Conservation (phyloP, 2,797 vertebrate genomes). For the Urosaurus nigricauda region DNA sequence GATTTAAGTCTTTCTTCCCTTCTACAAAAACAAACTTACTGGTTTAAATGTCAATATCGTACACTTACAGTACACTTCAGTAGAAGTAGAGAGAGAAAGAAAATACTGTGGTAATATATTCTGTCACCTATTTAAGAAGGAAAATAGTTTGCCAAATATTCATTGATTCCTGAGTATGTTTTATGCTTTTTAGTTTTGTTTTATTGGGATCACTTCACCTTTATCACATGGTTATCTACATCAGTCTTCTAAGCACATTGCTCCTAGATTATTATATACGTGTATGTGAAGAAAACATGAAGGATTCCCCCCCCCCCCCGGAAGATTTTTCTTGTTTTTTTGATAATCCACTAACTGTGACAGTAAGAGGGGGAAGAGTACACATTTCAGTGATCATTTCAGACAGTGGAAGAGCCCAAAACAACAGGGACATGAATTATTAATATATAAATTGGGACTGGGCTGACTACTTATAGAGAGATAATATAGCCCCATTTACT, state of each 20-base stretch:
- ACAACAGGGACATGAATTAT: background rate
- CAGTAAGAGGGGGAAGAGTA: background rate
- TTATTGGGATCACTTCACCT: constrained; percentile 35
- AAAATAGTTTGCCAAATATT: constrained; percentile 42
- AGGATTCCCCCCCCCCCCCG: constrained; percentile 12
- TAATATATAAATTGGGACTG: background rate
- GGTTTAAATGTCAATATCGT: constrained; percentile 10
- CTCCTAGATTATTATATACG: constrained; percentile 4
- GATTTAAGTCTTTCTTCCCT: background rate
- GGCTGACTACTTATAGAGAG: too few relatives aligned
- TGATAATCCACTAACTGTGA: constrained; percentile 34
- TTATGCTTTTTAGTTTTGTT: constrained; percentile 46
- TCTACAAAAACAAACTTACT: background rate
- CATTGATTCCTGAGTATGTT: constrained; percentile 44
- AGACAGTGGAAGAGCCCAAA: background rate
- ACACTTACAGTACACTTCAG: background rate
- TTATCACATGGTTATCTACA: constrained; percentile 10
- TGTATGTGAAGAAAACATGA: constrained; percentile 6
- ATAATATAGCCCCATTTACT: too few relatives aligned
- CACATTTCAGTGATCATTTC: background rate
- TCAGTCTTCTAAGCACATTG: constrained; percentile 28
- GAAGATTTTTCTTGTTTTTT: background rate
- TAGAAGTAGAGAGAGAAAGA: constrained; percentile 22
- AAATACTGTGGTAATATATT: constrained; percentile 26
- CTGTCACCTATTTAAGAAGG: constrained; percentile 32